Conservation (phyloP, 2,797 vertebrate genomes). For the Sphenodon punctatus region DNA sequence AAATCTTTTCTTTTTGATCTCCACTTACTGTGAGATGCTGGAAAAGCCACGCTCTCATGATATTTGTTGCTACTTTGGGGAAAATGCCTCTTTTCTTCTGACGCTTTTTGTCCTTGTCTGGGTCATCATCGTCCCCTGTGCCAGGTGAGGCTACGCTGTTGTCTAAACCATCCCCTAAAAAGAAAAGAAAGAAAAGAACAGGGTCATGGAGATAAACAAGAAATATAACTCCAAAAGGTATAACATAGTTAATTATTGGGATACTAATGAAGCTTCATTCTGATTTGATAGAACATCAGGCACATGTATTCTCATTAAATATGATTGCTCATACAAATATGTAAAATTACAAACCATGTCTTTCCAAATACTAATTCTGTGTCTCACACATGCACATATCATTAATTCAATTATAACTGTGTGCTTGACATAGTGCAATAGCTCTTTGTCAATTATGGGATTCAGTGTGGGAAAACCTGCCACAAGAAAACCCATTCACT, state of each 20-base stretch:
- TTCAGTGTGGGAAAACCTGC: slow-evolving; percentile 79
- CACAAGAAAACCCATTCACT: slow-evolving; percentile 73
- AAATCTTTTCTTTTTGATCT: slow-evolving; percentile 47
- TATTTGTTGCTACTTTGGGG: slow-evolving; percentile 99
- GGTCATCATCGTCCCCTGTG: slow-evolving; percentile 97
- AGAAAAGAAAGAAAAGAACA: slow-evolving; percentile 50
- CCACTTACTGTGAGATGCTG: slow-evolving; percentile 98
- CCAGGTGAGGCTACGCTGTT: slow-evolving; percentile 99
- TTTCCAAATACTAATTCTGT: slow-evolving; percentile 82
- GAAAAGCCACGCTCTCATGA: slow-evolving; percentile 99
- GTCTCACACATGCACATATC: slow-evolving; percentile 79
- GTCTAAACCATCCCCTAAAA: slow-evolving; percentile 96
- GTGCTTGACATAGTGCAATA: slow-evolving; percentile 85
- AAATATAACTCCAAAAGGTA: slow-evolving; percentile 27
- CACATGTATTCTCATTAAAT: slow-evolving; percentile 67
- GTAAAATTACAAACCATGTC: slow-evolving; percentile 77
- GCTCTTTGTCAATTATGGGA: slow-evolving; percentile 80
- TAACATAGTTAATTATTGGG: slow-evolving; percentile 40
- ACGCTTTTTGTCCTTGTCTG: slow-evolving; percentile 98
- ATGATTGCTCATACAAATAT: slow-evolving; percentile 69
- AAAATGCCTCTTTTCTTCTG: slow-evolving; percentile 99
- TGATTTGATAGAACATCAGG: slow-evolving; percentile 70
- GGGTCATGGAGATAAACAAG: slow-evolving; percentile 42
- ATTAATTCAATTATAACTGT: slow-evolving; percentile 93
- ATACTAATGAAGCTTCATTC: slow-evolving; percentile 65